Evolutionary conservation across 2,113 vertebrate species (phyloP), one percentile per base, ranked within the genome.

Genomic region (Chamaetylas fuelleborni): DNA sequence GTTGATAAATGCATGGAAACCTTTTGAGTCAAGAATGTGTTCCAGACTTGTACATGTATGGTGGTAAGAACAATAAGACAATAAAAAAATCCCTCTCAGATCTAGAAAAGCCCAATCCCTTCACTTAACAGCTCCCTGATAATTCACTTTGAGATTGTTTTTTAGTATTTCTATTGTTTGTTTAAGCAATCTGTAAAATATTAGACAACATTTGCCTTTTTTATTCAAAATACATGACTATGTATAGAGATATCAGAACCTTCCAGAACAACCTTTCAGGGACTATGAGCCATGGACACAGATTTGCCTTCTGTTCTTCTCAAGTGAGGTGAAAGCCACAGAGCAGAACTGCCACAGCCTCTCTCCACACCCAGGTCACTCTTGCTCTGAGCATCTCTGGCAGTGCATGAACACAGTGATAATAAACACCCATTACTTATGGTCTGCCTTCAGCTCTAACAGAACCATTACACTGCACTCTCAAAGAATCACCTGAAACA

Each of bases 191-290:
- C 36, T 83, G 77, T 57, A 78, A 78, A 79, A 69, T 45, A 73
- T 36, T 40, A 72, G 11, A 18, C 42, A 78, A 17, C 16, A 72
- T 60, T 82, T 83, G 54, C 16, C 47, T 81, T 67, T 17, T 4
- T 43, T 54, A 73, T 70, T 90, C 60, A 70, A 91, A 86, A 72
- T 7, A 33, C 6, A 28, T 45, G 40, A 58, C 62, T 45, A 15
- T 3, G 10, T 36, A 64, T 6, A 66, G 62, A 80, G 34, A 58
- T 67, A 34, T 43, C 20, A 64, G 86, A 95, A 88, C 51, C 34
- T 93, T 94, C 69, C 64, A 74, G 72, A 88, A 90, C 3, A 86
- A 50, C 26, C 18, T 66, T 88, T 62, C 77, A 78, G 74, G 43
- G 72, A 53, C 51, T 53, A 12, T 31, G 51, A 53, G 17, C 28